Evolutionary conservation across 2,113 vertebrate genomes (phyloP).

Genomic region (Puntigrus tetrazona): DNA sequence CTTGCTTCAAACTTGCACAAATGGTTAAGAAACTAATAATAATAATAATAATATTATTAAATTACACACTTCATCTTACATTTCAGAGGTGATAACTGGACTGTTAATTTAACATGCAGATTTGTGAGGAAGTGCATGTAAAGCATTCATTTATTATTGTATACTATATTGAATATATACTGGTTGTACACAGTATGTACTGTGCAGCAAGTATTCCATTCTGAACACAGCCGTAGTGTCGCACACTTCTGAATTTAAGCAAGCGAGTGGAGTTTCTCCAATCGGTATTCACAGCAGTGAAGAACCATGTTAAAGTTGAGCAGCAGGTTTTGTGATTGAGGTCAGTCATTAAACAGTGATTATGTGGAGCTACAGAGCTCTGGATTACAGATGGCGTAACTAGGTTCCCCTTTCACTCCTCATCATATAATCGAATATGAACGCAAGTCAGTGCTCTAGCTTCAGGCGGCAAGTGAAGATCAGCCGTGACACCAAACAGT

Average conservation of each 20-base stretch:
- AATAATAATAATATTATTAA: too few relatives aligned
- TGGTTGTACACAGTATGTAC: neutral
- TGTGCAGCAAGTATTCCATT: neutral
- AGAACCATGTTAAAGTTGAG: constrained; percentile 1
- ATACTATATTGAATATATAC: neutral
- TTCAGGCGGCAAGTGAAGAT: constrained; percentile 46
- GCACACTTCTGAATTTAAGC: neutral
- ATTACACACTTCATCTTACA: neutral
- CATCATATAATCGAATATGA: constrained; percentile 59
- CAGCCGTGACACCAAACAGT: constrained; percentile 48
- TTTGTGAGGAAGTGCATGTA: neutral
- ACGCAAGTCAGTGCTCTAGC: constrained; percentile 39
- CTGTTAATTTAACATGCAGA: neutral
- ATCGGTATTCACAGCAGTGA: constrained; percentile 6
- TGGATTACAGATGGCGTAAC: constrained; percentile 57
- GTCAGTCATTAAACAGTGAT: constrained; percentile 51
- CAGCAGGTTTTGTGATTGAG: constrained; percentile 47
- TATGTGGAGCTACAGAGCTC: constrained; percentile 18
- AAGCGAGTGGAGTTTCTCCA: neutral
- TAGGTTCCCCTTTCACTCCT: constrained; percentile 57
- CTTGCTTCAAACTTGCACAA: neutral
- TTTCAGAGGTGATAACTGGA: neutral
- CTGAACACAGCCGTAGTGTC: neutral
- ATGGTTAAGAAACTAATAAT: neutral
- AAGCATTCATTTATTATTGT: neutral